Evolutionary conservation across 2,888 invertebrate species (phyloP).

Genomic region (Epinotia ramella): DNA sequence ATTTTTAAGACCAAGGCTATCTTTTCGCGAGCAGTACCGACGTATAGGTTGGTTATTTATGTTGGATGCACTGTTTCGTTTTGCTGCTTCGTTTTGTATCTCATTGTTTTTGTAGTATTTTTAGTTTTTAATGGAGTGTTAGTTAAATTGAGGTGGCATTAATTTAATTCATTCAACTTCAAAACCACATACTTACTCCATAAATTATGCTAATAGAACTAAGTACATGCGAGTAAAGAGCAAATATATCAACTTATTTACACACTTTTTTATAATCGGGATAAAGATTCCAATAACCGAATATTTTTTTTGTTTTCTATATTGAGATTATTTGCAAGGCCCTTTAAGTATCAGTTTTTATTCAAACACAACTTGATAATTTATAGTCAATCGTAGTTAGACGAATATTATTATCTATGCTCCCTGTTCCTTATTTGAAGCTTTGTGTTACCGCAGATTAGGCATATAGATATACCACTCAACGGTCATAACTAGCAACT

Average conservation of each 20-base stretch:
- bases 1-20: constrained; percentile 68
- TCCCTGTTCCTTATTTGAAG: neutral
- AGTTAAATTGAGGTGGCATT: neutral
- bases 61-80: constrained; percentile 26
- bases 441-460: neutral
- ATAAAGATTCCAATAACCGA: neutral
- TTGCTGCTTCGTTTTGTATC: constrained; percentile 18
- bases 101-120: constrained; percentile 2
- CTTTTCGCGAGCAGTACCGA: constrained; percentile 59
- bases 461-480: neutral
- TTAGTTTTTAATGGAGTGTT: constrained; percentile 17
- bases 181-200: neutral
- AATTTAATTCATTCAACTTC: neutral
- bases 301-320: no score
- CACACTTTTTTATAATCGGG: no score
- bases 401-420: neutral
- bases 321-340: neutral
- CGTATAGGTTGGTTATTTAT: constrained; percentile 43
- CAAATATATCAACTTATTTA: no score
- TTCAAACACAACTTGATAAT: no score
- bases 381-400: neutral
- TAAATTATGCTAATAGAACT: neutral
- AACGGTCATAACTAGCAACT: neutral
- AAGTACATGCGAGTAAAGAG: neutral
- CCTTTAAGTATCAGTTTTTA: no score